Evolutionary conservation across 30 jellyfish, hydroid and myxozoan species (phyloP), one percentile per base, ranked within the genome.

Genomic region (Phacellophora camtschatica): DNA sequence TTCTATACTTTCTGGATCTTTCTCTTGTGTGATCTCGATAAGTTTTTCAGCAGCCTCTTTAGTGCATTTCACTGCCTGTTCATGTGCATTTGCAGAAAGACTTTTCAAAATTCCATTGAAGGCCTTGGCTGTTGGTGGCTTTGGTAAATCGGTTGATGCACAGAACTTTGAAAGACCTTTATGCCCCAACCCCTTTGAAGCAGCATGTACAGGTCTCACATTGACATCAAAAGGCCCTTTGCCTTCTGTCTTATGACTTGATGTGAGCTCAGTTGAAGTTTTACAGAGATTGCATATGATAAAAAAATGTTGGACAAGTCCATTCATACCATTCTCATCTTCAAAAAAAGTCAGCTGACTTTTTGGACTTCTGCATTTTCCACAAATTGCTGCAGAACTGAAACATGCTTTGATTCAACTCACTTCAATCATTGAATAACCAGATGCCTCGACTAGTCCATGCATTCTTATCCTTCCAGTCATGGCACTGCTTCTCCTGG

Each of bases 331-430:
- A 39, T 15, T 39, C 53, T 39, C 9, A 39, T 10, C 53, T 39
- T 71, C 85, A 39, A 66, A 34, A 13, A 66, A 42, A 9, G 62
- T 23, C 16, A 66, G 37, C 23, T 45, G 37, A 53, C 81, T 66
- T 42, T 49, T 66, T 22, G 81, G 37, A 23, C 54, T 23, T 43
- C 42, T 66, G 43, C 85, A 45, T 11, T n/a, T 5, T 7, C 35
- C 50, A 34, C 85, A 71, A 41, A 71, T 31, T 28, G 85, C 59
- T 31, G 73, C 71, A 25, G 23, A 12, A 30, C 31, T 2, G 16
- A 67, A 20, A 18, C 46, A 35, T 25, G 15, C 31, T 36, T 37
- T 43, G 8, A 67, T 23, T 28, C 39, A 33, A 27, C 39, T 46
- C 39, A 65, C 35, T 33, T 33, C 51, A 36, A 65, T 31, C n/a